A percentile compares a stretch with the other conserved stretches of the same genome.
Evolutionary conservation across 1,140 invertebrate species (phyloP).

Genomic region (Drosophila repleta): DNA sequence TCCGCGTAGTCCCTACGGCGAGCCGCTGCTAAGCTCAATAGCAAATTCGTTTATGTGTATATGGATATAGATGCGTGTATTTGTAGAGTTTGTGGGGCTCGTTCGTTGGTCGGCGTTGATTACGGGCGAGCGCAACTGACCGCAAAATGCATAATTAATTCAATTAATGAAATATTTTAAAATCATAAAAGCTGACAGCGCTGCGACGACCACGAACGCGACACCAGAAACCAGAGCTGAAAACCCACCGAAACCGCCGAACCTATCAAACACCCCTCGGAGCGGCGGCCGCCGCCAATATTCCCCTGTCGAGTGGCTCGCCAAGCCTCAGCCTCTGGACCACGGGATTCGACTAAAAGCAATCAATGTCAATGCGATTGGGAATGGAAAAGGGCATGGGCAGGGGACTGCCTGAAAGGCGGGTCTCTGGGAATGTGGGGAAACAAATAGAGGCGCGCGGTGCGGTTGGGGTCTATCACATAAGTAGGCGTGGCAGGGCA

Average conservation of each 20-base stretch:
- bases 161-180: slow-evolving; percentile 75
- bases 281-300: not conserved
- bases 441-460: not conserved
- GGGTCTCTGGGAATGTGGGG: too few relatives aligned
- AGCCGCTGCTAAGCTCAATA: too few relatives aligned
- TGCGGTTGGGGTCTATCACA: too few relatives aligned
- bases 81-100: not conserved
- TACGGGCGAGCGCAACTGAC: slow-evolving; percentile 34
- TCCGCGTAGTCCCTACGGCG: too few relatives aligned
- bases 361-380: slow-evolving; percentile 47
- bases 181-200: slow-evolving; percentile 54
- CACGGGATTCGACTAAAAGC: slow-evolving; percentile 52
- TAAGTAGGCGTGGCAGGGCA: not conserved
- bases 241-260: slow-evolving; percentile 1
- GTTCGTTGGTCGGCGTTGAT: slow-evolving; percentile 20
- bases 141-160: slow-evolving; percentile 77
- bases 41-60: too few relatives aligned
- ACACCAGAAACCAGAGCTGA: slow-evolving; percentile 21
- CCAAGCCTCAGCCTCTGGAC: slow-evolving; percentile 9
- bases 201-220: slow-evolving; percentile 7
- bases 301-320: slow-evolving; percentile 8
- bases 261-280: not conserved
- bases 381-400: slow-evolving; percentile 4
- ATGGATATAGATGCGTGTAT: not conserved
- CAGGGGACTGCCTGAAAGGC: not conserved